A percentile compares a stretch with the other conserved stretches of the same genome.
Conservation (phyloP, 2,113 vertebrate genomes). For the Callopanchax toddi region DNA sequence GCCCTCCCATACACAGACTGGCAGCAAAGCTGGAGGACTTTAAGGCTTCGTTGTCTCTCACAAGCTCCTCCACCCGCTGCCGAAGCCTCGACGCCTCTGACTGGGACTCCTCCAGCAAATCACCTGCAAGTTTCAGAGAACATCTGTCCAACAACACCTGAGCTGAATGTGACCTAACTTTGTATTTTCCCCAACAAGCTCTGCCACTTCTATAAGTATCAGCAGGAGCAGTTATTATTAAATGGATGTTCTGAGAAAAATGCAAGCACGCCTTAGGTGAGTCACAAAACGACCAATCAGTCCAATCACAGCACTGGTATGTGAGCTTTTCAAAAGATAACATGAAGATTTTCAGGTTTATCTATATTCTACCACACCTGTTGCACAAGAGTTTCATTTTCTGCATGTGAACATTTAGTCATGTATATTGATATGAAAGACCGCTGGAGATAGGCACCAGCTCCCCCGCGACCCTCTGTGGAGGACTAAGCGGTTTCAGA, state of each 20-base stretch:
- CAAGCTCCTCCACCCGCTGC: conserved; percentile 92
- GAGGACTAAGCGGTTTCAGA: no score
- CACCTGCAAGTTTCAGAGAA: conserved; percentile 78
- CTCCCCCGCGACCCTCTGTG: no score
- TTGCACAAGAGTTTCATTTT: not conserved
- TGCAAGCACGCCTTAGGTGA: conserved; percentile 18
- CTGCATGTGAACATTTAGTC: not conserved
- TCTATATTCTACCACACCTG: conserved; percentile 9
- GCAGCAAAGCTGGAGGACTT: conserved; percentile 79
- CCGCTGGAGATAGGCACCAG: no score
- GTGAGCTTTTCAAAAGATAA: conserved; percentile 4
- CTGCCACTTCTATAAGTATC: not conserved
- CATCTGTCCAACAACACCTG: conserved; percentile 3
- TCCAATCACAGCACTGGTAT: not conserved
- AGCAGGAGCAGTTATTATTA: conserved; percentile 5
- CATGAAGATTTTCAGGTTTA: conserved; percentile 41
- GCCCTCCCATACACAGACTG: conserved; percentile 73
- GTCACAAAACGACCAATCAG: conserved; percentile 26
- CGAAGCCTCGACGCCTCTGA: conserved; percentile 89
- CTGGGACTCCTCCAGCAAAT: conserved; percentile 94
- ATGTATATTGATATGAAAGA: no score
- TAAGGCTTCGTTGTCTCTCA: conserved; percentile 88
- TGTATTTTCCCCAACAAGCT: not conserved
- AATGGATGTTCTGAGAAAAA: not conserved
- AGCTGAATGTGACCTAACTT: not conserved